Evolutionary conservation across 2,888 invertebrate genomes (phyloP), one percentile per base, ranked within the genome.

Genomic region (Artemia sp.): DNA sequence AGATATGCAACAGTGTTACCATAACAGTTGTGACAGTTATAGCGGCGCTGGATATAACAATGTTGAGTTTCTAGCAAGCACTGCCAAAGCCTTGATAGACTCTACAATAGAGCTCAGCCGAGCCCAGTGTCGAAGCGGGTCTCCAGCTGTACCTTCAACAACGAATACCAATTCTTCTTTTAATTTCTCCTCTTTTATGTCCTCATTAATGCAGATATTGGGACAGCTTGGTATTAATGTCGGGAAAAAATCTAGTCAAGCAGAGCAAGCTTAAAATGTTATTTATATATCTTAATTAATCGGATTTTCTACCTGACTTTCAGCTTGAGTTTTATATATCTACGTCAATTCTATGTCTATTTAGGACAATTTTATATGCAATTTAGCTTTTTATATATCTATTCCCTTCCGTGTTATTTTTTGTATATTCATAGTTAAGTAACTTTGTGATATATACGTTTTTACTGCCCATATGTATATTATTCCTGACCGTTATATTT

Each of bases 1-100:
- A 6, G 38, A 66, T 10, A 71, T 71, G 71, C 71, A 71, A 51
- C 58, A 69, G 12, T 71, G 71, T 51, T 71, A 71, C 64, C 71
- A 71, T 51, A 52, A 71, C 50, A 50, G 66, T 24, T 71, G 71
- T 67, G 68, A 71, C 66, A 68, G 24, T 52, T 51, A 50, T 12
- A 58, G 19, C 24, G 11, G 64, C 64, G 64, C 64, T 9, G 64
- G 64, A n/a, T 71, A 69, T 58, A 69, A 66, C 51, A 51, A 71
- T 38, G 52, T 69, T 14, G 51, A 19, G 8, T 71, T 71, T 52
- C 53, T 71, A 58, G 58, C 69, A 14, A 69, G 69, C 66, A 71
- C 71, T 6, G 68, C 69, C 51, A 69, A 71, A 52, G 69, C 69
- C 9, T 58, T 71, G 51, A 71, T 71, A n/a, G 71, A 71, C 67